Conservation (phyloP, 2,888 invertebrate species). For the Mantis religiosa region DNA sequence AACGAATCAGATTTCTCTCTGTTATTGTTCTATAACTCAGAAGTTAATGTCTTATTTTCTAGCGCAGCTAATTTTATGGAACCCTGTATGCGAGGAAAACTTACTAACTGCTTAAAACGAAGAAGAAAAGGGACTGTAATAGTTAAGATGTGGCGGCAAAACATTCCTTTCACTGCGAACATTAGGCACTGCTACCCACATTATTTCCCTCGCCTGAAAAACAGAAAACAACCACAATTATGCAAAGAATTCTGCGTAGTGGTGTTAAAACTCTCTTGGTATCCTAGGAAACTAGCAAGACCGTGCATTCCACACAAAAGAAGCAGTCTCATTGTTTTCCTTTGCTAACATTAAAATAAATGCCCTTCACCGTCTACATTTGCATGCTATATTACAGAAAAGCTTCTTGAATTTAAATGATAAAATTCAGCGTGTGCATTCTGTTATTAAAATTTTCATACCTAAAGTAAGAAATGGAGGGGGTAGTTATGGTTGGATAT, state of each 20-base stretch:
- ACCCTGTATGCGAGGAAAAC: not conserved
- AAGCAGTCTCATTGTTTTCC: not conserved
- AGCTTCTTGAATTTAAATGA: not conserved
- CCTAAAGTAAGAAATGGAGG: no score
- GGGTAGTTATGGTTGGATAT: no score
- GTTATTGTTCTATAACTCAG: no score
- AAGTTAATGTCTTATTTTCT: no score
- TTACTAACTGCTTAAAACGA: not conserved
- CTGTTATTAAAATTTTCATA: no score
- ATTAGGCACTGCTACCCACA: not conserved
- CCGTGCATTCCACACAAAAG: no score
- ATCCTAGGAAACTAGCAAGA: no score
- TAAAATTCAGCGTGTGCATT: not conserved
- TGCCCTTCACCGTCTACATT: no score
- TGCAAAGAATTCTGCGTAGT: not conserved
- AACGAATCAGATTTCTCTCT: no score
- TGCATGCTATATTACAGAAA: not conserved
- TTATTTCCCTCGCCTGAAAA: not conserved
- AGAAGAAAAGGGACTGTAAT: not conserved
- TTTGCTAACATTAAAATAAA: not conserved
- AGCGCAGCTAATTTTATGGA: no score
- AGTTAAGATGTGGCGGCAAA: not conserved
- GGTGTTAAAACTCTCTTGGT: not conserved
- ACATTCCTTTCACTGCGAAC: not conserved
- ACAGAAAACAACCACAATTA: not conserved